Base-by-base conservation (phyloP, 2,888 invertebrate species). In the Phyto melanocephala region DNA sequence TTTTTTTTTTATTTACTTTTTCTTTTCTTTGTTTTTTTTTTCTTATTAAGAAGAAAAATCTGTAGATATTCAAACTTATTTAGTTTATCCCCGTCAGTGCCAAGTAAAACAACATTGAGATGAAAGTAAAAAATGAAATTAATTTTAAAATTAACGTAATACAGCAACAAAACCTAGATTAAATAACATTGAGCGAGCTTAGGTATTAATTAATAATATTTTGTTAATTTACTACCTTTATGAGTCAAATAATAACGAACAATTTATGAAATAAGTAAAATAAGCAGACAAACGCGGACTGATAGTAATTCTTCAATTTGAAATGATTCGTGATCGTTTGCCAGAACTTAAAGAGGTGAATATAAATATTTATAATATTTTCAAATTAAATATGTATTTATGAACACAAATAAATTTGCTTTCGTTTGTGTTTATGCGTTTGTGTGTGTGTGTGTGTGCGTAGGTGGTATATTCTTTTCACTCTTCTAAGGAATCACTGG, bases 291-390 rank as follows among this genome's bases (percentile, higher is more conserved):
- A 24, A 63, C 4, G 13, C 37, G 2, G 0, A 52, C n/a, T 28
- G 37, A 33, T 17, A 47, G 72, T 58, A 33, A 42, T 67, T 75
- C 58, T 47, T 5, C 28, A 28, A 28, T 28, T 6, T 3, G 63
- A 47, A 54, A 82, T 82, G 82, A 82, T 71, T 11, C 71, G 63
- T n/a, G 82, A 82, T 76, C 82, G 82, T 56, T 79, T 82, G 56
- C 79, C 75, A 24, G 77, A 82, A 71, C 75, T 82, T 33, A 79
- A 79, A 68, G 58, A 82, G 70, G 82, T 82, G n/a, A 42, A 75
- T 20, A n/a, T 40, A 11, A 60, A 20, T 47, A 35, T n/a, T n/a
- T n/a, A n/a, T n/a, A 0, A 17, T 7, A n/a, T 20, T 3, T 47
- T 6, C 5, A 6, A 15, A 15, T 28, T 28, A 15, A 71, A 15